These are phyloP conservation scores for Drosophila ustulata DNA, from an alignment of 2,888 invertebrate species.

Conservation along the genomic window DNA sequence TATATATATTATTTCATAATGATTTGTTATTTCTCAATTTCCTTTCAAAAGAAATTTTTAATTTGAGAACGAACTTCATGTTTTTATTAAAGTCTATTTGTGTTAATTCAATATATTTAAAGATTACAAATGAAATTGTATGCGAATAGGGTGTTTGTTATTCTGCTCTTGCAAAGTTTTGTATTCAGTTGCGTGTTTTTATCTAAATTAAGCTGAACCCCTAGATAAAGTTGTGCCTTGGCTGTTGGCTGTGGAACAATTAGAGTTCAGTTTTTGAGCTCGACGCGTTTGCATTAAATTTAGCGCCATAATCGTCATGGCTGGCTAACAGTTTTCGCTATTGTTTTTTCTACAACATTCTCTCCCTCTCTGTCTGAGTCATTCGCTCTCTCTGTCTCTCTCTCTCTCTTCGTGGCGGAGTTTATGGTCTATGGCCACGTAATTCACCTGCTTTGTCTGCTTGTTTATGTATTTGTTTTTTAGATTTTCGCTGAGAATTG, in stretches of 20 bases:
- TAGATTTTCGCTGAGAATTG: slow-evolving; percentile 65
- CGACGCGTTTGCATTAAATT: slow-evolving; percentile 52
- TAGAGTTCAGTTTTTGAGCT: slow-evolving; percentile 37
- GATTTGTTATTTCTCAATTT: too few relatives aligned
- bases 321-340: slow-evolving; percentile 76
- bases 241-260: slow-evolving; percentile 16
- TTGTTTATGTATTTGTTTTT: slow-evolving; percentile 63
- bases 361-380: slow-evolving; percentile 4
- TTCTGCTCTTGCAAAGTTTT: not conserved
- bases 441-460: slow-evolving; percentile 70
- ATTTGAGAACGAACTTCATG: too few relatives aligned
- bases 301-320: slow-evolving; percentile 68
- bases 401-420: slow-evolving; percentile 35
- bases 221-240: slow-evolving; percentile 23
- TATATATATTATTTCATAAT: too few relatives aligned
- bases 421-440: slow-evolving; percentile 76
- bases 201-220: slow-evolving; percentile 28
- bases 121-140: not conserved
- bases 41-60: too few relatives aligned
- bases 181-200: not conserved
- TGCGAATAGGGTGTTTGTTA: not conserved
- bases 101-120: too few relatives aligned
- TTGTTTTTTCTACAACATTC: slow-evolving; percentile 48
- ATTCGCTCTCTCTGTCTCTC: slow-evolving; percentile 5
- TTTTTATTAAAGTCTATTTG: too few relatives aligned